These are phyloP conservation scores for Dascyllus trimaculatus DNA, from an alignment of 2,113 vertebrate species.

Conservation along the genomic window DNA sequence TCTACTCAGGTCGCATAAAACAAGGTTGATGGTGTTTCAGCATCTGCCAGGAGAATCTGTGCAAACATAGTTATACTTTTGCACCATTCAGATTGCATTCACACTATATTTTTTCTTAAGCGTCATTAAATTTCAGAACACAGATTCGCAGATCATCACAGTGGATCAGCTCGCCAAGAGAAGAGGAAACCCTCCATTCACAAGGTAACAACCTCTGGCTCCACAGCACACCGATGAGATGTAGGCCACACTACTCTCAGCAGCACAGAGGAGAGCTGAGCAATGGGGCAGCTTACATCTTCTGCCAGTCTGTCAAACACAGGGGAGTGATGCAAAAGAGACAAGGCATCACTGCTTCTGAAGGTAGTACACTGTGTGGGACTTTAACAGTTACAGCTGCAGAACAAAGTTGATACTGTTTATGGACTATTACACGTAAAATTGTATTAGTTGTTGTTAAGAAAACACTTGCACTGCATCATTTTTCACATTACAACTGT, in stretches of 20 bases:
- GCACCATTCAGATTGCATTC: neutral
- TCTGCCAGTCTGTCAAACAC: conserved; percentile 51
- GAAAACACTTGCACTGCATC: too few species aligned
- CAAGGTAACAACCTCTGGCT: conserved; percentile 44
- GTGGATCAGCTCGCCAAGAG: conserved; percentile 43
- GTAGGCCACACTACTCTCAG: conserved; percentile 61
- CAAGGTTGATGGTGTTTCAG: neutral
- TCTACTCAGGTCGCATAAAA: neutral
- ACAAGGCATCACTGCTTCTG: neutral
- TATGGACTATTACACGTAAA: neutral
- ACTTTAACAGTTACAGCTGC: neutral
- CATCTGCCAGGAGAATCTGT: neutral
- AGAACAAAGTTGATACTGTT: neutral
- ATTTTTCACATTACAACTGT: neutral
- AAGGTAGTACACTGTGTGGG: neutral
- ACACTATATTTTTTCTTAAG: neutral
- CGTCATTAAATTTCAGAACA: neutral
- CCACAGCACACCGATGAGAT: conserved; percentile 42
- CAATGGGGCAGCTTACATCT: conserved; percentile 43
- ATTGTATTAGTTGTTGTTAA: neutral
- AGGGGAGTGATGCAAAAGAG: conserved; percentile 21
- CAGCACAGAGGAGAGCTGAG: conserved; percentile 28
- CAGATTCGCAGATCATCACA: neutral
- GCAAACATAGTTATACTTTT: neutral
- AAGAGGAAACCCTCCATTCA: conserved; percentile 48